Percentiles rank a stretch among this genome's conserved stretches.
These are phyloP conservation scores for Danionella cerebrum DNA, from an alignment of 2,113 vertebrate genomes.

Conservation along the genomic window DNA sequence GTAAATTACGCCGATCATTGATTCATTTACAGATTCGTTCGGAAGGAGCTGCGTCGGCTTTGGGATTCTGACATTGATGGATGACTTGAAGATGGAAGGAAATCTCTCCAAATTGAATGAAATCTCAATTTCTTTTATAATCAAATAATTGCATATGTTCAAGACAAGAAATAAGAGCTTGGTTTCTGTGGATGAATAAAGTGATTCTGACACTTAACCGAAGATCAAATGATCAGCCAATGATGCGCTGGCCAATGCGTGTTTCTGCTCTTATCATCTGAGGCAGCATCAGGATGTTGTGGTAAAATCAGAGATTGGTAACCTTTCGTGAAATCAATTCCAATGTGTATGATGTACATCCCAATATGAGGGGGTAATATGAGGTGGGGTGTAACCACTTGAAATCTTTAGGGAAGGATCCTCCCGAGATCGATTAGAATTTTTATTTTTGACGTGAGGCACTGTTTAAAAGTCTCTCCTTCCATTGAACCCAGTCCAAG, in stretches of 20 bases:
- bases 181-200: conserved; percentile 12
- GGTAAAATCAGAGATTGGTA: too few relatives aligned
- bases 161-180: background rate
- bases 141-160: conserved; percentile 33
- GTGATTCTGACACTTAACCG: conserved; percentile 37
- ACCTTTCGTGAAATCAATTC: too few relatives aligned
- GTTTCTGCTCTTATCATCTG: background rate
- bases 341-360: too few relatives aligned
- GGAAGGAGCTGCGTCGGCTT: conserved; percentile 6
- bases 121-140: conserved; percentile 36
- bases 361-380: too few relatives aligned
- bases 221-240: conserved; percentile 45
- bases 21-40: conserved; percentile 28
- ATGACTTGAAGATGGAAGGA: conserved; percentile 39
- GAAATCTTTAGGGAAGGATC: too few relatives aligned
- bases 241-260: conserved; percentile 9
- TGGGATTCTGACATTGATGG: conserved; percentile 34
- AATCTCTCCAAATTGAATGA: conserved; percentile 37
- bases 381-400: too few relatives aligned
- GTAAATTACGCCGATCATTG: conserved; percentile 7
- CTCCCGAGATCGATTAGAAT: too few relatives aligned
- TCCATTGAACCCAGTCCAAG: too few relatives aligned
- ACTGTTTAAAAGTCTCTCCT: too few relatives aligned
- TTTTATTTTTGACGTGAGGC: too few relatives aligned
- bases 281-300: background rate